Conservation (phyloP, 2,113 vertebrate genomes). For the Pseudorasbora parva region DNA sequence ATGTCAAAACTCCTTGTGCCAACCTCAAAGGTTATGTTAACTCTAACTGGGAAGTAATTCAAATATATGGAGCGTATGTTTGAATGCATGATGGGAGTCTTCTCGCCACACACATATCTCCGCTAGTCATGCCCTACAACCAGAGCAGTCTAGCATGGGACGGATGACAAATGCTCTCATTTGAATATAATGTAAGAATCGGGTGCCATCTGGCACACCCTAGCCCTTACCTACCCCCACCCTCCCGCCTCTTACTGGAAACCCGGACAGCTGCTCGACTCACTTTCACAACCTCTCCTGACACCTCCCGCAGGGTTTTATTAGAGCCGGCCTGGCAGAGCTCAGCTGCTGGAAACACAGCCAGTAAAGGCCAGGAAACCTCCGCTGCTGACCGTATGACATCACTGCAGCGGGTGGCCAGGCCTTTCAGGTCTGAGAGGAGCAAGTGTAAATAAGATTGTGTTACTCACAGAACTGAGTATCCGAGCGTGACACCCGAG, state of each 20-base stretch:
- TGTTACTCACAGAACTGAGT: conserved; percentile 16
- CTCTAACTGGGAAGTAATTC: neutral
- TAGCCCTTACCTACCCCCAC: conserved; percentile 21
- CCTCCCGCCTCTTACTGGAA: conserved; percentile 61
- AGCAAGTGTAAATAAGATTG: conserved; percentile 38
- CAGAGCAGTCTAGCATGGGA: conserved; percentile 11
- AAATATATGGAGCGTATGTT: neutral
- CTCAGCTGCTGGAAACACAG: conserved; percentile 20
- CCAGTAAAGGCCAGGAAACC: conserved; percentile 56
- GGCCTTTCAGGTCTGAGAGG: conserved; percentile 26
- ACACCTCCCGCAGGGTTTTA: conserved; percentile 57
- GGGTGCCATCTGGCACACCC: conserved; percentile 51
- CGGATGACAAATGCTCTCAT: conserved; percentile 47
- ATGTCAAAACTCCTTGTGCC: neutral
- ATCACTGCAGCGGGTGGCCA: conserved; percentile 47
- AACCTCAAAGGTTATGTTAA: conserved; percentile 8
- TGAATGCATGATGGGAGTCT: neutral
- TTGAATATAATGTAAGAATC: conserved; percentile 55
- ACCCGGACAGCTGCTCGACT: conserved; percentile 57
- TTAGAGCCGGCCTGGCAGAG: conserved; percentile 48
- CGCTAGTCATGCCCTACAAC: neutral
- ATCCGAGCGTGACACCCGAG: conserved; percentile 34
- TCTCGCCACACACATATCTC: conserved; percentile 2
- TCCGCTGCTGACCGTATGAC: conserved; percentile 47
- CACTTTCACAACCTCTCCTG: conserved; percentile 44